phyloP scores from a whole-genome alignment of 2,888 invertebrate genomes.

The Odontothrips loti region DNA sequence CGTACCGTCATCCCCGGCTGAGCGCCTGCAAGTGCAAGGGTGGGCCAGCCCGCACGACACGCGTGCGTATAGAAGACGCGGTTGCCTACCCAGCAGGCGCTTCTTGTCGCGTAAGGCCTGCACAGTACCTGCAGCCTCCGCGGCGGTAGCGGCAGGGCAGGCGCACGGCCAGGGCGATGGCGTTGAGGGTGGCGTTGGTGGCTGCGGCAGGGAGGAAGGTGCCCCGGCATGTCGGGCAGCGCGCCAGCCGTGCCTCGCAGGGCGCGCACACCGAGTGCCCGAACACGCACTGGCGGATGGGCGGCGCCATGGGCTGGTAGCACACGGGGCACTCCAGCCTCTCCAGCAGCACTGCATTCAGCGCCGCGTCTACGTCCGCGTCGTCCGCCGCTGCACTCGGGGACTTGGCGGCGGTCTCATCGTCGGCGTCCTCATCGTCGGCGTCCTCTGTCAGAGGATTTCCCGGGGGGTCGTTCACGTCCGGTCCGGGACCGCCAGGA shows the following conservation, averaged over 20 bases:
- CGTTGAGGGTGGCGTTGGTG: slow-evolving; percentile 15
- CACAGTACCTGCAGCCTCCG: background rate
- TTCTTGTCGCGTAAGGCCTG: no score
- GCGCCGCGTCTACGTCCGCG: background rate
- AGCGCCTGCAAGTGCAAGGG: no score
- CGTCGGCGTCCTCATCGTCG: no score
- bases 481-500: no score
- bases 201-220: background rate
- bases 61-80: no score
- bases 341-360: background rate
- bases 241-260: slow-evolving; percentile 8
- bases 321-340: slow-evolving; percentile 4
- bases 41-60: no score
- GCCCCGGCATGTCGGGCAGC: background rate
- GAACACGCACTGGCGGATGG: slow-evolving; percentile 12
- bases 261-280: slow-evolving; percentile 11
- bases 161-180: slow-evolving; percentile 21
- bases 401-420: no score
- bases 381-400: background rate
- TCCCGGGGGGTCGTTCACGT: background rate
- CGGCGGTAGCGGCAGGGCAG: slow-evolving; percentile 16
- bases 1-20: no score
- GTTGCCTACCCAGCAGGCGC: no score
- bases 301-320: slow-evolving; percentile 11
- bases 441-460: background rate